Evolutionary conservation across 64 coral and sea anemone species (phyloP).

Genomic region (Anthopleura sola): DNA sequence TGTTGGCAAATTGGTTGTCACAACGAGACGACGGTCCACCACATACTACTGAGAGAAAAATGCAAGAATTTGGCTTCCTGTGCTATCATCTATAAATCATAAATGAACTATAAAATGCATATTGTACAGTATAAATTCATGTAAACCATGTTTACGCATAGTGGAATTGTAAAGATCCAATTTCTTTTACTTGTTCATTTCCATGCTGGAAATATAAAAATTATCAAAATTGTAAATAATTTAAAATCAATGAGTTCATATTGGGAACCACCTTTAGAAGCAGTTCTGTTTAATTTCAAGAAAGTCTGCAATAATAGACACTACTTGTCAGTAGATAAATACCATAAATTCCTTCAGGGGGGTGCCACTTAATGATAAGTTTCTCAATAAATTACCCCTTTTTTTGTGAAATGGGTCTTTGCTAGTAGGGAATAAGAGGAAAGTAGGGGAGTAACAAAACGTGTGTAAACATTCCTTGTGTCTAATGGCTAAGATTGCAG

Average conservation of each 20-base stretch:
- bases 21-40: neutral
- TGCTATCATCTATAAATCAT: neutral
- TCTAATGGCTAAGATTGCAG: no score
- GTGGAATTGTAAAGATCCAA: neutral
- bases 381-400: no score
- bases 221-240: neutral
- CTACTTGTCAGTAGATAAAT: no score
- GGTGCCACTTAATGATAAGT: no score
- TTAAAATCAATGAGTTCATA: neutral
- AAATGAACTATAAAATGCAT: neutral
- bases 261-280: neutral
- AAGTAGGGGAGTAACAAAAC: no score
- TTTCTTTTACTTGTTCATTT: neutral
- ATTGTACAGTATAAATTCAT: neutral
- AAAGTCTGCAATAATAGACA: neutral
- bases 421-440: no score
- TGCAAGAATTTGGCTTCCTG: neutral
- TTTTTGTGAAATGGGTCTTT: no score
- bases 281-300: neutral
- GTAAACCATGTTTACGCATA: neutral
- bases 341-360: no score
- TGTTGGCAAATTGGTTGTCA: neutral
- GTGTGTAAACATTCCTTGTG: no score
- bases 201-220: neutral
- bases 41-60: constrained; percentile 1